phyloP scores from a whole-genome alignment of 2,888 invertebrate species.

The Brenthis ino region DNA sequence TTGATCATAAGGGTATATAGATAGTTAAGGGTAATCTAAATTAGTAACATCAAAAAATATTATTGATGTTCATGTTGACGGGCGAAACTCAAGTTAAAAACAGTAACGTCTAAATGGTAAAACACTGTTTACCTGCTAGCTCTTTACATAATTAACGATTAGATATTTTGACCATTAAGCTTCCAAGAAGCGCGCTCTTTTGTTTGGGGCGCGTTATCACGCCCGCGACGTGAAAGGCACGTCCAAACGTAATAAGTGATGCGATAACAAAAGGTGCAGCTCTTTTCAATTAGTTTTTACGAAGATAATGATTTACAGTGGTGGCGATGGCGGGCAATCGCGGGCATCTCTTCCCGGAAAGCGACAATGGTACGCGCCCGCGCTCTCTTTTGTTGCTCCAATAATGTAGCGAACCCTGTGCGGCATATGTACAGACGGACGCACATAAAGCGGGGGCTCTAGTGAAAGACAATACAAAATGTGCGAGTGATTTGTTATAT shows the following conservation, averaged over 20 bases:
- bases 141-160: constrained; percentile 30
- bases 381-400: constrained; percentile 47
- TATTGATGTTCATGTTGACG: background rate
- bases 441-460: constrained; percentile 9
- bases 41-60: background rate
- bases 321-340: constrained; percentile 52
- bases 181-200: constrained; percentile 27
- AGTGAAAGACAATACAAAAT: constrained; percentile 16
- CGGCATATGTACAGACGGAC: constrained; percentile 18
- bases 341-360: constrained; percentile 66
- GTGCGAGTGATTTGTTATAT: constrained; percentile 25
- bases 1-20: too few species aligned
- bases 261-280: constrained; percentile 61
- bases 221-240: constrained; percentile 38
- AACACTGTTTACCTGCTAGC: background rate
- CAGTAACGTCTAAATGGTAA: too few species aligned
- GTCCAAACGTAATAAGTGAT: constrained; percentile 45
- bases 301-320: constrained; percentile 70
- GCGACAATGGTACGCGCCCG: constrained; percentile 64
- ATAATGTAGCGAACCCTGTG: constrained; percentile 38
- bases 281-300: constrained; percentile 77
- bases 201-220: constrained; percentile 35
- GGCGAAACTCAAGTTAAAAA: too few species aligned
- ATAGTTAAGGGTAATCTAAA: background rate
- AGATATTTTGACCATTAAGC: constrained; percentile 14